Evolutionary conservation across 2,888 invertebrate genomes (phyloP).

Genomic region (Catocala sponsa): DNA sequence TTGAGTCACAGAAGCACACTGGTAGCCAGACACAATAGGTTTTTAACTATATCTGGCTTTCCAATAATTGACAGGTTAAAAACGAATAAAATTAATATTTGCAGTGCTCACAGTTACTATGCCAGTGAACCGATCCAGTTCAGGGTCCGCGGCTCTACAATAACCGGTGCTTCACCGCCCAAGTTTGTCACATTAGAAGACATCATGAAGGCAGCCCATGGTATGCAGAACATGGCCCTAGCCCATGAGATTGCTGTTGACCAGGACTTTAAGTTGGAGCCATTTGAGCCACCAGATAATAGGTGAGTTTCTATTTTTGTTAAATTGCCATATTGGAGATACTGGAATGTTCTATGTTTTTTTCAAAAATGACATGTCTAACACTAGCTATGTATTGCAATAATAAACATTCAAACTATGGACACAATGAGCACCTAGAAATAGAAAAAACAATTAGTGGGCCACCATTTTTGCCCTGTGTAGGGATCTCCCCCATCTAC

Average conservation of each 20-base stretch:
- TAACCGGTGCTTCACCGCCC: conserved; percentile 93
- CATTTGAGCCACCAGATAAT: conserved; percentile 92
- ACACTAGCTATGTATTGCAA: no score
- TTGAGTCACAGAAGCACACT: no score
- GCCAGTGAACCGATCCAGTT: conserved; percentile 84
- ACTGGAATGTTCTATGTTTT: no score
- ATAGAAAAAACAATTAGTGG: no score
- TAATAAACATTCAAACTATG: no score
- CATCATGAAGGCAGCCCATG: conserved; percentile 95
- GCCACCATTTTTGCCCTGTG: no score
- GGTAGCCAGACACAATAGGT: no score
- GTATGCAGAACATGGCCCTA: conserved; percentile 97
- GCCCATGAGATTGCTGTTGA: conserved; percentile 99
- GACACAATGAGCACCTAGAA: no score
- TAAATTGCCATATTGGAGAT: not conserved
- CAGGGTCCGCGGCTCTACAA: conserved; percentile 87
- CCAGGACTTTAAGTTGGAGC: conserved; percentile 95
- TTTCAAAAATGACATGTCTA: no score
- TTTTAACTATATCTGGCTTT: no score
- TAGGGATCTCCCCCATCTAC: no score
- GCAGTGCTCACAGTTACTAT: conserved; percentile 68
- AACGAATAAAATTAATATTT: not conserved
- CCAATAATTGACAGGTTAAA: no score
- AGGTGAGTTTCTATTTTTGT: conserved; percentile 80
- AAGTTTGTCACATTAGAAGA: conserved; percentile 95